Evolutionary conservation across 2,888 invertebrate species (phyloP), one percentile per base, ranked within the genome.

Genomic region (Epinotia bilunana): DNA sequence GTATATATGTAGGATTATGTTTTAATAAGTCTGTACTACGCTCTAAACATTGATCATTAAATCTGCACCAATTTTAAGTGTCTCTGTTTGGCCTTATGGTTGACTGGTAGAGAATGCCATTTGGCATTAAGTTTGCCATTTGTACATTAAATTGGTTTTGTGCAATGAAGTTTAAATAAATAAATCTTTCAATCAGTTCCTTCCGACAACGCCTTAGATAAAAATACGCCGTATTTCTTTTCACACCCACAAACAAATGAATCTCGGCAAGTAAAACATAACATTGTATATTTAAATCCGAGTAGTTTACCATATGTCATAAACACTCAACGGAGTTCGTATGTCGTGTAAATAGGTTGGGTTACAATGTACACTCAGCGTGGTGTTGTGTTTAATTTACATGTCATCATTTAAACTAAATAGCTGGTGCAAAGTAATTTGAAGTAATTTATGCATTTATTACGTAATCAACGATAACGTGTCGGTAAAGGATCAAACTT

Each of bases 321-420:
- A 43, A 58, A 46, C 58, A 16, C 58, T 28, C 13, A 23, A 60
- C 60, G 2, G 4, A 49, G 3, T n/a, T 61, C 23, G n/a, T 16
- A n/a, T 43, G 11, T 0, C 12, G 23, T 58, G 58, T 60, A 28
- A 58, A 53, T 20, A 65, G 18, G 18, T 28, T 67, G 12, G 49
- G 53, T 60, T 60, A 18, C 65, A 73, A 16, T 61, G 53, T 39
- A 39, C 65, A 67, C 33, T 20, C 16, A 33, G 43, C 61, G 20
- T 23, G 39, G 28, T 55, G 39, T 20, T n/a, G 23, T 28, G 18
- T 39, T 43, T 28, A 62, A 68, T 73, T 68, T 68, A 46, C 73
- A 73, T 73, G 49, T 18, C 33, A 73, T 73, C 39, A 73, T 64
- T 64, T 20, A 73, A 55, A 73, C 39, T 23, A 20, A n/a, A 61